Evolutionary conservation across 2,113 vertebrate species (phyloP), one percentile per base, ranked within the genome.

Genomic region (Daubentonia madagascariensis): DNA sequence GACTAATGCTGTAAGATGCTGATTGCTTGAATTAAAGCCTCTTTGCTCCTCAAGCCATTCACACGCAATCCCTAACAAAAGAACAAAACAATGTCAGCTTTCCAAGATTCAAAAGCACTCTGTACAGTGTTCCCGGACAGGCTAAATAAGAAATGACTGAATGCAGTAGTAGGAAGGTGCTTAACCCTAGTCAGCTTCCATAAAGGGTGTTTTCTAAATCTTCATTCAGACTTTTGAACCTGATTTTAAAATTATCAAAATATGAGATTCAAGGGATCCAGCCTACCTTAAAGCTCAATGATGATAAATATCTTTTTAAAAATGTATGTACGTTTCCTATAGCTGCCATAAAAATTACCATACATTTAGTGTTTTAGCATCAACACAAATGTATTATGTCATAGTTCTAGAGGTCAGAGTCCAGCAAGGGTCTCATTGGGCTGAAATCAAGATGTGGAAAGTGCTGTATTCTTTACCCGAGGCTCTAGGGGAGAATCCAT

Each of bases 1-100:
- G 96, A 94, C 94, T 95, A 98, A 96, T 90, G 65, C 22, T 40
- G 78, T 95, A 97, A 76, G 32, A 98, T 94, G 94, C 11, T 87
- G 95, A 89, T 96, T 97, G 70, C 95, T 97, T 93, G 96, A 98
- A 97, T 85, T 72, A 95, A 95, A 95, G 7, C 67, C 16, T 87
- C 80, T 96, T 86, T 92, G 45, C 76, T 95, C 57, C 84, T 89
- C 18, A 61, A 95, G 72, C 10, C 65, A 30, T 96, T 96, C 87
- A 87, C 63, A 88, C 4, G n/a, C 88, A 97, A 98, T 97, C 96
- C 94, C 88, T 23, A 93, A 96, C 75, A 72, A 70, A 94, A 83
- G 52, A 97, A 89, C n/a, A 94, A 30, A 97, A 20, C 54, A 79
- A 63, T 54, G 68, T 48, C 48, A 87, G 73, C 43, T 89, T 96